phyloP scores from a whole-genome alignment of 2,797 vertebrate genomes.

The Pelodytes ibericus region DNA sequence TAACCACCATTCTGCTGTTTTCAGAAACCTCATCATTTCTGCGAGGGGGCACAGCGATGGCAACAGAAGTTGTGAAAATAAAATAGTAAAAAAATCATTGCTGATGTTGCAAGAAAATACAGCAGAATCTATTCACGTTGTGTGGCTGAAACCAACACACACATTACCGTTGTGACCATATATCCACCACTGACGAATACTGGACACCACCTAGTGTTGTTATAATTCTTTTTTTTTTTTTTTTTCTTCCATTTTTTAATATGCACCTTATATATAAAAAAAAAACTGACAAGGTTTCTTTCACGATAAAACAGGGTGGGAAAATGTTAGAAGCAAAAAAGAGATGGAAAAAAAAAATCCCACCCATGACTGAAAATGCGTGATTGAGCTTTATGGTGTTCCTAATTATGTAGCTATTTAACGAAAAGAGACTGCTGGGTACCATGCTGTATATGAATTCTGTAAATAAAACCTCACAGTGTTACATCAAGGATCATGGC shows the following conservation, averaged over 20 bases:
- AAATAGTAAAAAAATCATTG: no score
- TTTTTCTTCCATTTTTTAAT: conserved; percentile 67
- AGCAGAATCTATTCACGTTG: not conserved
- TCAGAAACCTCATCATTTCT: conserved; percentile 1
- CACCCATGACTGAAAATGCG: conserved; percentile 24
- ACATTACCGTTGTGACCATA: conserved; percentile 31
- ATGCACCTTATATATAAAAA: conserved; percentile 78
- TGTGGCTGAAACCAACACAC: conserved; percentile 10
- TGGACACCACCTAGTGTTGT: conserved; percentile 54
- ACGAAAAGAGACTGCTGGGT: conserved; percentile 80
- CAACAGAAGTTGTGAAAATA: conserved; percentile 8
- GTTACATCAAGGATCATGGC: conserved; percentile 35
- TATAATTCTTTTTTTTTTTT: conserved; percentile 59
- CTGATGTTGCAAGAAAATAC: not conserved
- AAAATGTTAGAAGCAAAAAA: conserved; percentile 58
- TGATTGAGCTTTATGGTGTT: conserved; percentile 69
- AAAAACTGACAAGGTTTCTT: conserved; percentile 71
- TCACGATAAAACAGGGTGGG: conserved; percentile 63
- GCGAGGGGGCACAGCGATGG: not conserved
- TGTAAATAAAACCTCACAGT: conserved; percentile 85
- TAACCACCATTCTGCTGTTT: conserved; percentile 26
- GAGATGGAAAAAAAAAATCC: conserved; percentile 4
- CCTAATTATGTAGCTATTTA: conserved; percentile 90
- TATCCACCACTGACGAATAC: conserved; percentile 40
- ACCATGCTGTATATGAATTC: conserved; percentile 91